phyloP scores from a whole-genome alignment of 2,113 vertebrate genomes.

The Corvus cornix region DNA sequence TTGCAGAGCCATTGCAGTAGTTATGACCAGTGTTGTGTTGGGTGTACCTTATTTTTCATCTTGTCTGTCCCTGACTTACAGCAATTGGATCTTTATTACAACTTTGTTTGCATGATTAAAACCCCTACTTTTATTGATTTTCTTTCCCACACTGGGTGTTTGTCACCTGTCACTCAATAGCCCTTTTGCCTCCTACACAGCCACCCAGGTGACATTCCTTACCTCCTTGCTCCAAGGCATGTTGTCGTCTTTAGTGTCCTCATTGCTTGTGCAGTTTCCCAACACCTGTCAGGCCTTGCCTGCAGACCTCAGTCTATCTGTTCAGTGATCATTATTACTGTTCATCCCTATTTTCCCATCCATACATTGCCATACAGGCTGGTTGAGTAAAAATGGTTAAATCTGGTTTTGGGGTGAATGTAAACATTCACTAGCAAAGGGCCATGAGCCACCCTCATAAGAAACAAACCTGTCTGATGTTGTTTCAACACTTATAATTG shows the following conservation, averaged over 20 bases:
- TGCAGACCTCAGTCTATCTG: background rate
- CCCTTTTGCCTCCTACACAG: background rate
- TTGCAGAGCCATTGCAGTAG: background rate
- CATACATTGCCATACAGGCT: background rate
- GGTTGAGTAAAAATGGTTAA: background rate
- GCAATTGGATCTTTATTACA: background rate
- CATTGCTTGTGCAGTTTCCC: background rate
- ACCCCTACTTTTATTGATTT: background rate
- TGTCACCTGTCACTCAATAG: background rate
- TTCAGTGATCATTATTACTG: background rate
- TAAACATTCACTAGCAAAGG: background rate
- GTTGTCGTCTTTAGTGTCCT: background rate
- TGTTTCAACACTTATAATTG: background rate
- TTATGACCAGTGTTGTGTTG: background rate
- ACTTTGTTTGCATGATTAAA: background rate
- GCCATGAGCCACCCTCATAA: accelerated
- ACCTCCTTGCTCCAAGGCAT: background rate
- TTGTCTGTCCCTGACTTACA: background rate
- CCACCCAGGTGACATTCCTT: background rate
- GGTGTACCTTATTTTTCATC: background rate
- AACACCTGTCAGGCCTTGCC: background rate
- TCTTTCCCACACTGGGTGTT: background rate
- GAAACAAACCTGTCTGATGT: background rate
- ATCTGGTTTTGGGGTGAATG: background rate
- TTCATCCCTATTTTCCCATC: background rate